A percentile compares a stretch with the other conserved stretches of the same genome.
Conservation (phyloP, 2,888 invertebrate species). For the Drosophila multiciliata region DNA sequence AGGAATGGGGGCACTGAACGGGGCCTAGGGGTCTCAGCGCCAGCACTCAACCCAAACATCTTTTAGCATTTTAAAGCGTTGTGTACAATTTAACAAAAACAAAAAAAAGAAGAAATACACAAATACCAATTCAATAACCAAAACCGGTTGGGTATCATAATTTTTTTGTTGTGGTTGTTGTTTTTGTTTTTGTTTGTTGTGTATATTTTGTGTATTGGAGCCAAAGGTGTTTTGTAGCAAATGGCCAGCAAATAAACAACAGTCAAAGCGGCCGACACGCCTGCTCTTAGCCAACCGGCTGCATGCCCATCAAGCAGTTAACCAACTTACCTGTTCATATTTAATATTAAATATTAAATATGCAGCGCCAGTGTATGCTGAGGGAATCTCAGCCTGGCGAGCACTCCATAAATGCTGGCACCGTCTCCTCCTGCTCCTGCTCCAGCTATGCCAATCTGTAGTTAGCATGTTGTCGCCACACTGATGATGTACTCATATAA, state of each 20-base stretch:
- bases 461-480: slow-evolving; percentile 22
- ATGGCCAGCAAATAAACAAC: slow-evolving; percentile 73
- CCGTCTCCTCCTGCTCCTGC: background rate
- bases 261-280: slow-evolving; percentile 61
- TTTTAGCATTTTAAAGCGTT: slow-evolving; percentile 75
- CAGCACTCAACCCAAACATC: slow-evolving; percentile 65
- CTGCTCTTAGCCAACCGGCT: slow-evolving; percentile 58
- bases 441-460: slow-evolving; percentile 26
- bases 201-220: slow-evolving; percentile 34
- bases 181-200: background rate
- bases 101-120: slow-evolving; percentile 35
- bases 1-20: slow-evolving; percentile 13
- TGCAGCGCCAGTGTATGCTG: slow-evolving; percentile 18
- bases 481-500: slow-evolving; percentile 11
- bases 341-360: slow-evolving; percentile 34
- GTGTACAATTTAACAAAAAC: slow-evolving; percentile 52
- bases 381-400: slow-evolving; percentile 25
- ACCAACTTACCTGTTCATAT: slow-evolving; percentile 26
- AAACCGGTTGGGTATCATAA: slow-evolving; percentile 65
- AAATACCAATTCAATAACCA: slow-evolving; percentile 36
- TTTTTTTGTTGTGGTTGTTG: slow-evolving; percentile 29
- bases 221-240: slow-evolving; percentile 71
- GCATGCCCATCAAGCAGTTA: slow-evolving; percentile 48
- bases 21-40: slow-evolving; percentile 40
- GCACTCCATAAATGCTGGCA: slow-evolving; percentile 23